Evolutionary conservation across 2,888 invertebrate species (phyloP), one percentile per base, ranked within the genome.

Genomic region (Scaeva pyrastri): DNA sequence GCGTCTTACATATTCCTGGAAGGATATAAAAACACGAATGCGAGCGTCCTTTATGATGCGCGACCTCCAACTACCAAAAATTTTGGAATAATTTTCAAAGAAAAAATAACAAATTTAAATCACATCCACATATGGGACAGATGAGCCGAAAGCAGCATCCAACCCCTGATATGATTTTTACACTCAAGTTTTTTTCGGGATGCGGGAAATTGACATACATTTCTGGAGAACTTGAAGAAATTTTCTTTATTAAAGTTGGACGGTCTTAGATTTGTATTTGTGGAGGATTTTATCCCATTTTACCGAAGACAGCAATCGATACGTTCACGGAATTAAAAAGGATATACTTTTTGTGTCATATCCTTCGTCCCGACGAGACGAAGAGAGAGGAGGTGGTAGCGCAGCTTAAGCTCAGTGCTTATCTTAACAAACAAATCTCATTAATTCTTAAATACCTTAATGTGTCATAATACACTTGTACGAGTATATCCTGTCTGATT

Each of bases 1-100:
- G 76, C 56, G 76, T 85, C 84, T 73, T 72, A 55, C 58, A 73
- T 50, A 68, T 48, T 76, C 68, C 73, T 21, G 58, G 41, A 43
- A 45, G 64, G 58, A 70, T 26, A 70, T 73, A 73, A 72, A 68
- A 56, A 77, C 68, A 64, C 12, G 50, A 21, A 81, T 73, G 71
- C 82, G 86, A 82, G 82, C 82, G 82, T 82, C 71, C 77, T 86
- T 86, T 86, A 82, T 86, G 86, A 86, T 78, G 86, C 86, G 86
- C 77, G 71, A 86, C 86, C 77, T 74, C 86, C 77, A n/a, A 56
- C 36, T 31, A 26, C 26, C 8, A 31, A 5, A 2, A 31, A 12
- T 66, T 71, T 70, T 71, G 12, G 31, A 71, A 31, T 10, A 7
- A n/a, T 41, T 39, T 14, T n/a, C 41, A 39, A 60, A 12, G 26